Evolutionary conservation across 2,113 vertebrate species (phyloP).

Genomic region (Callocephalon fimbriatum): DNA sequence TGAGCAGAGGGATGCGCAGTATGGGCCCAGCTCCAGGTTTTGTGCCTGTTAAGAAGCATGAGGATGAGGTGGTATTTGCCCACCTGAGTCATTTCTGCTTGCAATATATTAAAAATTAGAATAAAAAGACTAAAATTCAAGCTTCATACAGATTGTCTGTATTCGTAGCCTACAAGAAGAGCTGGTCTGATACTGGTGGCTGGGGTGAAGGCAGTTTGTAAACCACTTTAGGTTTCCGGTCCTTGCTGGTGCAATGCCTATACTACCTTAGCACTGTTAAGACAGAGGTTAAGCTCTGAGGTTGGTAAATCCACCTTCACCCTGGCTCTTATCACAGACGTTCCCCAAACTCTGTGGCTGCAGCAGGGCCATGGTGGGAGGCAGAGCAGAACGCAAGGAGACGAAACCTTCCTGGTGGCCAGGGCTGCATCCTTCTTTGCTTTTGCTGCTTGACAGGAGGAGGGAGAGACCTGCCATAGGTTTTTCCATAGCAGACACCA

Average conservation of each 20-base stretch:
- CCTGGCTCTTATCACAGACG: accelerated
- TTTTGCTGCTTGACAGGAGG: neutral
- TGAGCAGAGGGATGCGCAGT: neutral
- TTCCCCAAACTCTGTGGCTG: neutral
- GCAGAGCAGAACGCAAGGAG: neutral
- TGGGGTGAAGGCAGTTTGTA: neutral
- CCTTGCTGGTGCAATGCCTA: neutral
- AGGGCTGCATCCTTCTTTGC: neutral
- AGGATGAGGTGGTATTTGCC: neutral
- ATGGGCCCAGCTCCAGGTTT: neutral
- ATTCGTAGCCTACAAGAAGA: neutral
- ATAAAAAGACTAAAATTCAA: neutral
- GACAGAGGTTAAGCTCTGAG: neutral
- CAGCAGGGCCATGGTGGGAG: neutral
- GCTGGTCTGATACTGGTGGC: neutral
- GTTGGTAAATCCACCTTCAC: neutral
- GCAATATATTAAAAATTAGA: neutral
- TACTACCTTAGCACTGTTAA: neutral
- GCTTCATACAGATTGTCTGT: neutral
- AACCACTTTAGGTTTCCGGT: neutral
- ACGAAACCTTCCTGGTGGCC: neutral
- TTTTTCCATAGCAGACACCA: neutral
- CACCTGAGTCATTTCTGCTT: neutral
- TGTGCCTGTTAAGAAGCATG: neutral
- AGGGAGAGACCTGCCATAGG: neutral